Conservation (phyloP, 2,888 invertebrate species). For the Harpagoxenus sublaevis region DNA sequence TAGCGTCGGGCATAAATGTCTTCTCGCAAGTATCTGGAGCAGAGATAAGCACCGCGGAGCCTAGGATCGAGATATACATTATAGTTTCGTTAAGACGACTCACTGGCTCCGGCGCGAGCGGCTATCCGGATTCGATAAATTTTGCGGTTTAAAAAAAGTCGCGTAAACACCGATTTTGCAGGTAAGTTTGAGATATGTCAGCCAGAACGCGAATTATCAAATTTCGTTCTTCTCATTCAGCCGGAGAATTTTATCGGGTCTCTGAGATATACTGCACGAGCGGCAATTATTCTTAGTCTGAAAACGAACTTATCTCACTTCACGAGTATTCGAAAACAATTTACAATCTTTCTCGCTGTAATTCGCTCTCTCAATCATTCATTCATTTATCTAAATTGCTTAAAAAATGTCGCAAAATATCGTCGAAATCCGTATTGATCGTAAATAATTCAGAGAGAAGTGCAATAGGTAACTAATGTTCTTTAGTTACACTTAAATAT, state of each 20-base stretch:
- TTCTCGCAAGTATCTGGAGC: slow-evolving; percentile 65
- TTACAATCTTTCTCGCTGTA: background rate
- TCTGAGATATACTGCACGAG: background rate
- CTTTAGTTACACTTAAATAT: background rate
- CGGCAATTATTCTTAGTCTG: slow-evolving; percentile 20
- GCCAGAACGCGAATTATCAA: slow-evolving; percentile 1
- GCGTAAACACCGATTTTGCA: slow-evolving; percentile 31
- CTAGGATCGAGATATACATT: slow-evolving; percentile 42
- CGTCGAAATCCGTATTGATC: background rate
- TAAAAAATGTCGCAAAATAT: slow-evolving; percentile 13
- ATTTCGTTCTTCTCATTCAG: slow-evolving; percentile 18
- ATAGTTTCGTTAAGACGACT: slow-evolving; percentile 31
- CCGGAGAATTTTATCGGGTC: slow-evolving; percentile 21
- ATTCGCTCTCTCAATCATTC: background rate
- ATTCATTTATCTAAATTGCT: slow-evolving; percentile 6
- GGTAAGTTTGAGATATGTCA: background rate
- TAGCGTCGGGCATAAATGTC: slow-evolving; percentile 65
- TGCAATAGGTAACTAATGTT: background rate
- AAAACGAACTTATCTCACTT: slow-evolving; percentile 16
- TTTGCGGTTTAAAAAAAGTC: slow-evolving; percentile 10
- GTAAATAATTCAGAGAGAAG: background rate
- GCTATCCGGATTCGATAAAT: slow-evolving; percentile 16
- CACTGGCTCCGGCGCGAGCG: background rate
- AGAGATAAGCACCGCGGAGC: slow-evolving; percentile 64
- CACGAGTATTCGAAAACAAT: slow-evolving; percentile 23